Evolutionary conservation across 2,113 vertebrate genomes (phyloP).

Genomic region (Gorsachius goisagi): DNA sequence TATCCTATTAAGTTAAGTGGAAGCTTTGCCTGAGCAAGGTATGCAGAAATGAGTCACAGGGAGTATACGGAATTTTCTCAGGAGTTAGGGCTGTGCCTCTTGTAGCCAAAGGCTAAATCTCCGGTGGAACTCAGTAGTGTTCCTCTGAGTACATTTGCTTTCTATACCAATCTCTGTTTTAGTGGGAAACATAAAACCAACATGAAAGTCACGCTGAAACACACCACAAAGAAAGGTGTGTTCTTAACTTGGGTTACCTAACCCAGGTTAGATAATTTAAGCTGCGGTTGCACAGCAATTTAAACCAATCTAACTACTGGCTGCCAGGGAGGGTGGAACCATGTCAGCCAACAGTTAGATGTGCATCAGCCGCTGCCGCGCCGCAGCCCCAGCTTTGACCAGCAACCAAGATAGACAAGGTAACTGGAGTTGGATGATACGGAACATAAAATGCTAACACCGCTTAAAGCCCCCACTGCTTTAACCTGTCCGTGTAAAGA

Average conservation of each 20-base stretch:
- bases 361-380: background rate
- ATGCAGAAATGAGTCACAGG: constrained; percentile 56
- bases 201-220: constrained; percentile 56
- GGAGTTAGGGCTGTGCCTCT: constrained; percentile 33
- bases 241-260: constrained; percentile 18
- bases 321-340: background rate
- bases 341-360: background rate
- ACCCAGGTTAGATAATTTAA: constrained; percentile 24
- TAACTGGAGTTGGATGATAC: background rate
- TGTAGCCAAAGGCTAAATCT: constrained; percentile 52
- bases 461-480: background rate
- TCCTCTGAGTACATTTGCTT: background rate
- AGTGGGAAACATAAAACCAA: constrained; percentile 39
- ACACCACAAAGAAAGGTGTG: constrained; percentile 45
- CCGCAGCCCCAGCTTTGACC: background rate
- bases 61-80: constrained; percentile 61
- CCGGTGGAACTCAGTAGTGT: background rate
- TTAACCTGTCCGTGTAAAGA: background rate
- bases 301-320: background rate
- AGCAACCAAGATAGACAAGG: background rate
- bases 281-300: background rate
- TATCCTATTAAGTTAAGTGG: constrained; percentile 39
- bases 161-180: constrained; percentile 8
- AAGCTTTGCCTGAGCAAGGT: constrained; percentile 57
- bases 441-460: background rate